phyloP scores from a whole-genome alignment of 2,113 vertebrate genomes.

The Dicaeum eximium region DNA sequence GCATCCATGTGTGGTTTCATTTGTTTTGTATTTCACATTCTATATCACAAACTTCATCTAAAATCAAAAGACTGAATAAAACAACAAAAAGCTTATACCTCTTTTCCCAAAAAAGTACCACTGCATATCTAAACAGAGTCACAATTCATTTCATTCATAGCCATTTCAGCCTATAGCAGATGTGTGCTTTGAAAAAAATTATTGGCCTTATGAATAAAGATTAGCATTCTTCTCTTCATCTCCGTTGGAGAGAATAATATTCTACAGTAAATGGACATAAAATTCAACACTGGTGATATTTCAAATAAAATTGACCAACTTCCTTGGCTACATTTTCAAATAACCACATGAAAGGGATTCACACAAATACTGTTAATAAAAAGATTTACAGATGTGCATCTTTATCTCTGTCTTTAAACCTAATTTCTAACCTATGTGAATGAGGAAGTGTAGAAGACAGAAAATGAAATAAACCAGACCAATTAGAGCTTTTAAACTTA shows the following conservation, averaged over 20 bases:
- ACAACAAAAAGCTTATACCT: background rate
- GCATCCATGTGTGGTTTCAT: background rate
- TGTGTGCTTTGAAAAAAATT: conserved; percentile 52
- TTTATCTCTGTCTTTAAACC: background rate
- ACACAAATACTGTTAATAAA: background rate
- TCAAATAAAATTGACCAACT: background rate
- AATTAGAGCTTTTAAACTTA: background rate
- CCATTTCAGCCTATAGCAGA: conserved; percentile 51
- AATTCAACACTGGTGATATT: background rate
- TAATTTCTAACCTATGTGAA: background rate
- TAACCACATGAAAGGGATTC: background rate
- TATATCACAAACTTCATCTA: background rate
- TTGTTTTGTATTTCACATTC: background rate
- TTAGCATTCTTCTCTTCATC: conserved; percentile 37
- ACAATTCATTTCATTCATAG: conserved; percentile 9
- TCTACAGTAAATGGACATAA: conserved; percentile 52
- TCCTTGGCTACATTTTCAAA: conserved; percentile 3
- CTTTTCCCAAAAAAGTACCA: conserved; percentile 8
- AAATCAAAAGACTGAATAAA: background rate
- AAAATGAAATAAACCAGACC: background rate
- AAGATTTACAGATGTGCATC: background rate
- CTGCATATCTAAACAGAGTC: conserved; percentile 36
- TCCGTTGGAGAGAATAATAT: conserved; percentile 40
- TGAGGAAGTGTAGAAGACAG: background rate
- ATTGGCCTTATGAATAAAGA: conserved; percentile 70